These are phyloP conservation scores for Himalopsyche japonica DNA, from an alignment of 2,888 invertebrate species.

Conservation along the genomic window DNA sequence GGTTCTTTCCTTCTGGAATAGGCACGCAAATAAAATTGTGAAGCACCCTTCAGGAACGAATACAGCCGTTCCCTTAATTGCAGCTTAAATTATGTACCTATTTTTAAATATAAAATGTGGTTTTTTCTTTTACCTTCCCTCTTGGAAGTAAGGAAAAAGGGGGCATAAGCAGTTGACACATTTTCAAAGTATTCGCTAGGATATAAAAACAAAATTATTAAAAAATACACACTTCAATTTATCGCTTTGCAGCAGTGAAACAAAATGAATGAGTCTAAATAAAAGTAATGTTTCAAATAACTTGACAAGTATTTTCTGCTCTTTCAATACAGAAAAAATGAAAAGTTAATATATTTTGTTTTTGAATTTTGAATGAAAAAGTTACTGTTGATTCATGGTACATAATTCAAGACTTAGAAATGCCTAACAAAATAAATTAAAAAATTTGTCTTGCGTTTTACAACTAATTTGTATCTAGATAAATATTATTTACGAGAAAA, in stretches of 20 bases:
- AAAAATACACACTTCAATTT: background rate
- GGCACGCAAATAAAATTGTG: background rate
- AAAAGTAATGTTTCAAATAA: background rate
- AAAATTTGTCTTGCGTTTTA: too few species aligned
- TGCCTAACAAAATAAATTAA: too few species aligned
- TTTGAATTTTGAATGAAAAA: too few species aligned
- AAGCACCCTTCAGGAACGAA: background rate
- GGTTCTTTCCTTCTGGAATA: background rate
- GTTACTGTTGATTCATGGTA: too few species aligned
- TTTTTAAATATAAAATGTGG: background rate
- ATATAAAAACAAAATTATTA: background rate
- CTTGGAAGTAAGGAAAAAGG: background rate
- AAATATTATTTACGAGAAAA: too few species aligned
- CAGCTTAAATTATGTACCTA: background rate
- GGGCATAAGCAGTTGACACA: background rate
- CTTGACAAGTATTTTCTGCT: too few species aligned
- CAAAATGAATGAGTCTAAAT: background rate
- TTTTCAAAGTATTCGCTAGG: background rate
- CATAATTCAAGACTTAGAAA: too few species aligned
- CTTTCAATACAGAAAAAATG: too few species aligned
- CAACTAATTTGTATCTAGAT: too few species aligned
- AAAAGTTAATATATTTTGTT: too few species aligned
- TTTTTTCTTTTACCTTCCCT: background rate
- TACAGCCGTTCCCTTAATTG: background rate
- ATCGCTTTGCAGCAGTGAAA: background rate